phyloP scores from a whole-genome alignment of 1,140 invertebrate species.

The Melanaphis sacchari region DNA sequence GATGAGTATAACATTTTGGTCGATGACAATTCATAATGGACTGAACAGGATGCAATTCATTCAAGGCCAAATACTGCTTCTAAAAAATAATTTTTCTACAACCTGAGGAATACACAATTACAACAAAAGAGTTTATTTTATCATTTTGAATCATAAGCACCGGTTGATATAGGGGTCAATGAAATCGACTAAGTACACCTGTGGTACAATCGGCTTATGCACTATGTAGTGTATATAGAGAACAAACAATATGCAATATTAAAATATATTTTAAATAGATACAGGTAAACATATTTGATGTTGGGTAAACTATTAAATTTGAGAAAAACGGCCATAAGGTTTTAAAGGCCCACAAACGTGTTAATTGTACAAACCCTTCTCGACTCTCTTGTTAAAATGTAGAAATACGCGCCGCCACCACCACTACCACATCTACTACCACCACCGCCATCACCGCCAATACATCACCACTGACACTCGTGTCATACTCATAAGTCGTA shows the following conservation, averaged over 20 bases:
- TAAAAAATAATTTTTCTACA: neutral
- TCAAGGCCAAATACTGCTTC: neutral
- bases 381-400: neutral
- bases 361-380: neutral
- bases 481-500: neutral
- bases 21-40: neutral
- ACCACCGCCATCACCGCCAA: neutral
- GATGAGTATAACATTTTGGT: neutral
- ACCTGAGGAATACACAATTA: neutral
- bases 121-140: neutral
- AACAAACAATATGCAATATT: neutral
- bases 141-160: neutral
- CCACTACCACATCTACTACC: neutral
- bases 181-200: conserved; percentile 5
- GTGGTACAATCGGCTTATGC: neutral
- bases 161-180: neutral
- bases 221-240: neutral
- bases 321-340: neutral
- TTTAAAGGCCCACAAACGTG: neutral
- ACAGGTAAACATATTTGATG: neutral
- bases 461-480: neutral
- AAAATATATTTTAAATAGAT: neutral
- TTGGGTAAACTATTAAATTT: neutral
- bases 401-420: neutral
- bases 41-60: neutral